These are phyloP conservation scores for Phrynocephalus guinanensis DNA, from an alignment of 2,797 vertebrate species.

Conservation along the genomic window DNA sequence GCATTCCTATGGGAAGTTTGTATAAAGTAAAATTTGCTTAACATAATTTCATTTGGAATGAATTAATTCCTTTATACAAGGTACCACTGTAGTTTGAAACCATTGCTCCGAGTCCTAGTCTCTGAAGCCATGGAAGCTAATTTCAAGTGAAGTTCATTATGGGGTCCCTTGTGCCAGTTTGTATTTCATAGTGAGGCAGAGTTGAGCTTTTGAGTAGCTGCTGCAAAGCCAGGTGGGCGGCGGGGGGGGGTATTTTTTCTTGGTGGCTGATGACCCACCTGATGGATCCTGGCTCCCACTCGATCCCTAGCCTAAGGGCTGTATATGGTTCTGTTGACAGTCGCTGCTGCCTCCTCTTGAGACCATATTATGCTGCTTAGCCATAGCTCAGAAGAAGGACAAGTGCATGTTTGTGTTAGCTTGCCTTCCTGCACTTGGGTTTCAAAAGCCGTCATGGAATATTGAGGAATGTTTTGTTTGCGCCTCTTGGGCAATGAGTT, in stretches of 20 bases:
- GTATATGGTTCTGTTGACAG: too few relatives aligned
- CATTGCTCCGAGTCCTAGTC: too few relatives aligned
- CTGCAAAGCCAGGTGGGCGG: background rate
- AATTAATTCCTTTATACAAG: too few relatives aligned
- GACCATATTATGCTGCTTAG: background rate
- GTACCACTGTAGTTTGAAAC: too few relatives aligned
- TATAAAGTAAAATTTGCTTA: too few relatives aligned
- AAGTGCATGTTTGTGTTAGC: background rate
- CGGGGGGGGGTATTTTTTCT: background rate
- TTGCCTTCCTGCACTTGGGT: background rate
- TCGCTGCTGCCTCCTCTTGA: background rate
- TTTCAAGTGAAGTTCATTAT: background rate
- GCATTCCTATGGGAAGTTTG: too few relatives aligned
- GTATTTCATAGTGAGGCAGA: background rate
- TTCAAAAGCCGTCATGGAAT: background rate
- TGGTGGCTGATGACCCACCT: background rate
- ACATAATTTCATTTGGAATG: too few relatives aligned
- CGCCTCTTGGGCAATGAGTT: background rate
- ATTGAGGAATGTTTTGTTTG: constrained; percentile 2
- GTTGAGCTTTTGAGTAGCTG: background rate
- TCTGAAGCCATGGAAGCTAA: too few relatives aligned
- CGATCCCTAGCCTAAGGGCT: too few relatives aligned
- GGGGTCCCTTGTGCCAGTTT: background rate
- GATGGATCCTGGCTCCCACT: background rate
- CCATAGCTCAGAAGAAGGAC: background rate